These are phyloP conservation scores for Agriopis marginaria DNA, from an alignment of 2,888 invertebrate genomes.

Conservation along the genomic window DNA sequence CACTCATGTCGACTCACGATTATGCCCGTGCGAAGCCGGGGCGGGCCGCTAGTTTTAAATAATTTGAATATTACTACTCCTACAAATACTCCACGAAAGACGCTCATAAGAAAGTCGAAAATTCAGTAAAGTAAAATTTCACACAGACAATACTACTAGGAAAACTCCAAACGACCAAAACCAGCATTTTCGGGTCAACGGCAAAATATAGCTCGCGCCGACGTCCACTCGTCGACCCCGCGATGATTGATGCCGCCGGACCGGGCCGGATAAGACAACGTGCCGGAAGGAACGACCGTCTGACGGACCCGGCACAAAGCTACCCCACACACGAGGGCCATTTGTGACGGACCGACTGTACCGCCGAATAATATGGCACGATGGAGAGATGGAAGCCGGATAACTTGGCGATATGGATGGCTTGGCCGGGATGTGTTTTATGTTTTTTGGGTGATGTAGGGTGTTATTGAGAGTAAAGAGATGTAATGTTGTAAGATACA, in stretches of 20 bases:
- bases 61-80: no score
- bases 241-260: conserved; percentile 65
- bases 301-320: conserved; percentile 46
- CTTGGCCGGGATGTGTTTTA: conserved; percentile 7
- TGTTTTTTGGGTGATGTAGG: not conserved
- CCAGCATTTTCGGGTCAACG: not conserved
- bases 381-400: conserved; percentile 19
- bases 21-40: no score
- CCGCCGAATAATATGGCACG: conserved; percentile 17
- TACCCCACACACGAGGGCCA: conserved; percentile 26
- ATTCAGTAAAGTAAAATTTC: no score
- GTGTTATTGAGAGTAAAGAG: not conserved
- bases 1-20: no score
- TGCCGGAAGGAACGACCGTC: conserved; percentile 68
- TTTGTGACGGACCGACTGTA: conserved; percentile 38
- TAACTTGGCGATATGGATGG: conserved; percentile 21
- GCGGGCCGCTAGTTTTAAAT: no score
- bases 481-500: not conserved
- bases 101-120: no score
- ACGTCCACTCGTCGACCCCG: conserved; percentile 49
- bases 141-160: no score
- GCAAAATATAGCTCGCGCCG: conserved; percentile 19
- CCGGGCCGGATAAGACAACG: conserved; percentile 75
- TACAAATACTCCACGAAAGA: no score
- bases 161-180: not conserved